Evolutionary conservation across 2,888 invertebrate species (phyloP).

Genomic region (Scaptomyza caliginosa): DNA sequence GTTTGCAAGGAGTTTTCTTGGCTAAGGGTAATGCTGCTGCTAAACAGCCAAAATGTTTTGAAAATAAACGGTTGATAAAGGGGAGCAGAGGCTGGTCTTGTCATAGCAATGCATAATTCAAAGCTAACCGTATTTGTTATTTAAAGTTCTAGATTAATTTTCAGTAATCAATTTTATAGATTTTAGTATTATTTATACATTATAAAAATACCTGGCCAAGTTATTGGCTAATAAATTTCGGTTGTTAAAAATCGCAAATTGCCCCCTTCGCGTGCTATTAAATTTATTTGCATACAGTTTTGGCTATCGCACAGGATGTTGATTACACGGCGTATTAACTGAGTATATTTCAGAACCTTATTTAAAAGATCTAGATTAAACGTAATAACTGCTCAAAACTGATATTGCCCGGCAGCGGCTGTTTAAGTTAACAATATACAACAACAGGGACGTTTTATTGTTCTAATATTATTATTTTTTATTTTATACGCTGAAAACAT

Average conservation of each 20-base stretch:
- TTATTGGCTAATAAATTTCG: slow-evolving; percentile 40
- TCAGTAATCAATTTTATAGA: neutral
- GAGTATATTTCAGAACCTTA: slow-evolving; percentile 53
- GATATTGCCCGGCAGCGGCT: slow-evolving; percentile 43
- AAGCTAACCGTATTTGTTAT: no score
- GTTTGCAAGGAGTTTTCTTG: no score
- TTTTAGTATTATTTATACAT: neutral
- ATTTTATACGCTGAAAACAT: neutral
- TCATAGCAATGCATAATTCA: no score
- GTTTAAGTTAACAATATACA: slow-evolving; percentile 45
- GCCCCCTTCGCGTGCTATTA: neutral
- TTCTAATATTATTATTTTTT: slow-evolving; percentile 42
- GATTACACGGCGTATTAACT: slow-evolving; percentile 45
- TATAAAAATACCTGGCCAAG: slow-evolving; percentile 21
- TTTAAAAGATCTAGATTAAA: slow-evolving; percentile 68
- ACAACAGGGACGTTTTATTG: slow-evolving; percentile 49
- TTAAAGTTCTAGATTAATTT: no score
- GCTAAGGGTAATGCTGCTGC: no score
- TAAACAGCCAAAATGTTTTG: no score
- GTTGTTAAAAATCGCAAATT: neutral
- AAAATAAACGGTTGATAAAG: no score
- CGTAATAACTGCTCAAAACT: slow-evolving; percentile 53
- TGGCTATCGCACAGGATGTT: slow-evolving; percentile 69
- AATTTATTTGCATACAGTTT: slow-evolving; percentile 63
- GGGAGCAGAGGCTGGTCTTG: no score